Evolutionary conservation across 2,888 invertebrate species (phyloP).

Genomic region (Caenorhabditis sulstoni): DNA sequence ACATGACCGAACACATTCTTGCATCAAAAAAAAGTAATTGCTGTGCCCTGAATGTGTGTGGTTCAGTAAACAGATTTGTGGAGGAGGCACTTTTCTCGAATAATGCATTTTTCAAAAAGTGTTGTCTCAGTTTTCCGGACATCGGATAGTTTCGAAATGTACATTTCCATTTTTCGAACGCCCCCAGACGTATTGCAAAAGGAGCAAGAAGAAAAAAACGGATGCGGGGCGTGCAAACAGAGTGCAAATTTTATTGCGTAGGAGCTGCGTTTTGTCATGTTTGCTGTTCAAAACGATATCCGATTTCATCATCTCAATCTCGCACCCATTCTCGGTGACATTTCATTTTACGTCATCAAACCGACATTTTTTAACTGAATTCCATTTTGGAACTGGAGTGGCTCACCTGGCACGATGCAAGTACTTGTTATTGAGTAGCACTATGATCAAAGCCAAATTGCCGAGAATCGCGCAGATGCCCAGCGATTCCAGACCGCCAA

Average conservation of each 20-base stretch:
- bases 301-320: slow-evolving; percentile 53
- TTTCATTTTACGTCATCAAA: background rate
- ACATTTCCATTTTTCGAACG: background rate
- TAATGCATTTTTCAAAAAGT: no score
- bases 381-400: no score
- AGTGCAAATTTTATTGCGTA: slow-evolving; percentile 40
- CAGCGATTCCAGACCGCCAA: slow-evolving; percentile 68
- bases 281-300: slow-evolving; percentile 55
- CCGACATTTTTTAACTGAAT: no score
- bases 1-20: no score
- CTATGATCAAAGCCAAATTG: slow-evolving; percentile 75
- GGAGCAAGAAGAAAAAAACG: background rate
- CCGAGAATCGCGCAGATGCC: slow-evolving; percentile 77
- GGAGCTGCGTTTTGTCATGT: slow-evolving; percentile 28
- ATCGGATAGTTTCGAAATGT: background rate
- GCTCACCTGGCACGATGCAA: slow-evolving; percentile 74
- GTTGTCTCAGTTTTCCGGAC: background rate
- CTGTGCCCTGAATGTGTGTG: no score
- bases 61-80: background rate
- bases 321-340: slow-evolving; percentile 20
- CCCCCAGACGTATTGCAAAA: background rate
- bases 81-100: no score
- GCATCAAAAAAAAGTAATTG: no score
- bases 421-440: slow-evolving; percentile 77
- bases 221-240: slow-evolving; percentile 5